phyloP scores from a whole-genome alignment of 2,888 invertebrate species.

The Hetaerina titia region DNA sequence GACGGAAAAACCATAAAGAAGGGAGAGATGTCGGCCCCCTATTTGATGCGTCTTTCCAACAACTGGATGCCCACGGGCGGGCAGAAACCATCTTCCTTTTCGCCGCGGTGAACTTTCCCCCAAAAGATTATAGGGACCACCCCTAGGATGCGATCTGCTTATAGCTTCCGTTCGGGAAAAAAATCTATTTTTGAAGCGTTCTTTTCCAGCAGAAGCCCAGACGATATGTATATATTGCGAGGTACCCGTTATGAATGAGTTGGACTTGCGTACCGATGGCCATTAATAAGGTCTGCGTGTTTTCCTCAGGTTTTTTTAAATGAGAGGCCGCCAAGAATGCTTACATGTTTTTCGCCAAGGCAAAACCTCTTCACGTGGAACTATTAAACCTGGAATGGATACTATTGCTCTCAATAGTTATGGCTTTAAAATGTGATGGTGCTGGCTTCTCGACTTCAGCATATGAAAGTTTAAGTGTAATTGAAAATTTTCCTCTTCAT shows the following conservation, averaged over 20 bases:
- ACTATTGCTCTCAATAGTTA: constrained; percentile 1
- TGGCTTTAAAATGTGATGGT: neutral
- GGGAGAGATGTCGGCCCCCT: neutral
- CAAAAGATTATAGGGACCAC: neutral
- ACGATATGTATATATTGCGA: neutral
- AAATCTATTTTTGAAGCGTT: neutral
- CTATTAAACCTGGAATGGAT: neutral
- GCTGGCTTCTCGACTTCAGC: neutral
- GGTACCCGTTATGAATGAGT: neutral
- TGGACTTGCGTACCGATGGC: neutral
- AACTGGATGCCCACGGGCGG: neutral
- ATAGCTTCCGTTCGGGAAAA: neutral
- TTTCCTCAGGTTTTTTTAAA: neutral
- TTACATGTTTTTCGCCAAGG: neutral
- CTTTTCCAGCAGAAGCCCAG: neutral
- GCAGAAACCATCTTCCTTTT: neutral
- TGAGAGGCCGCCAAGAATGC: neutral
- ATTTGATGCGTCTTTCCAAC: neutral
- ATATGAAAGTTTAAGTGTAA: neutral
- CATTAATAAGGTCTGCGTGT: constrained; percentile 5
- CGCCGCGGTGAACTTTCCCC: neutral
- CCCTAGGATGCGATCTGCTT: neutral
- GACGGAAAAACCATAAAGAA: neutral
- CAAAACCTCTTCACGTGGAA: neutral
- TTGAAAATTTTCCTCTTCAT: neutral